Evolutionary conservation across 2,797 vertebrate species (phyloP).

Genomic region (Fringilla coelebs): DNA sequence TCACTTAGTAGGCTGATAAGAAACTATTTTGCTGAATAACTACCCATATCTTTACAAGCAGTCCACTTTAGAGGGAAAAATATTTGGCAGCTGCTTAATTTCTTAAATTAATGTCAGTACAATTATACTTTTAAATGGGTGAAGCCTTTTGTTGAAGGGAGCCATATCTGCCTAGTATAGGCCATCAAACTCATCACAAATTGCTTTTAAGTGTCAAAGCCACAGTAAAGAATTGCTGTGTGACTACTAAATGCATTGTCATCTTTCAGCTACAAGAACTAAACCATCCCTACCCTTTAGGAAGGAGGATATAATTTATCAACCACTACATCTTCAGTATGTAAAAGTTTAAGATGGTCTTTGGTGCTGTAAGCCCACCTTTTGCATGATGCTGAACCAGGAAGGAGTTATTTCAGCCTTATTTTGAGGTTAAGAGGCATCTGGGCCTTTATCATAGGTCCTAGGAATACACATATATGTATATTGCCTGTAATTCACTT

Average conservation of each 20-base stretch:
- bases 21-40: conserved; percentile 27
- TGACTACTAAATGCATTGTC: neutral
- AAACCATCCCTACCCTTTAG: neutral
- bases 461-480: neutral
- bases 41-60: conserved; percentile 26
- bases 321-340: neutral
- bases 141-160: neutral
- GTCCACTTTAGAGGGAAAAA: neutral
- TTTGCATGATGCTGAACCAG: neutral
- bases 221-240: neutral
- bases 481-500: neutral
- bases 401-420: neutral
- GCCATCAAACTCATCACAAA: neutral
- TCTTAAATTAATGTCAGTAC: neutral
- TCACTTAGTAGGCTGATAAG: neutral
- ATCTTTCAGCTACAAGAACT: neutral
- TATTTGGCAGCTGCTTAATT: neutral
- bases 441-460: neutral
- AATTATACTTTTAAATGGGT: neutral
- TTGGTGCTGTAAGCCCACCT: neutral
- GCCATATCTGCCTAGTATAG: neutral
- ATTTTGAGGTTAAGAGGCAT: neutral
- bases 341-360: neutral
- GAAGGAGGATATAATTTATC: neutral
- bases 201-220: neutral